phyloP scores from a whole-genome alignment of 2,888 invertebrate genomes.

The Eudasyphora cyanicolor region DNA sequence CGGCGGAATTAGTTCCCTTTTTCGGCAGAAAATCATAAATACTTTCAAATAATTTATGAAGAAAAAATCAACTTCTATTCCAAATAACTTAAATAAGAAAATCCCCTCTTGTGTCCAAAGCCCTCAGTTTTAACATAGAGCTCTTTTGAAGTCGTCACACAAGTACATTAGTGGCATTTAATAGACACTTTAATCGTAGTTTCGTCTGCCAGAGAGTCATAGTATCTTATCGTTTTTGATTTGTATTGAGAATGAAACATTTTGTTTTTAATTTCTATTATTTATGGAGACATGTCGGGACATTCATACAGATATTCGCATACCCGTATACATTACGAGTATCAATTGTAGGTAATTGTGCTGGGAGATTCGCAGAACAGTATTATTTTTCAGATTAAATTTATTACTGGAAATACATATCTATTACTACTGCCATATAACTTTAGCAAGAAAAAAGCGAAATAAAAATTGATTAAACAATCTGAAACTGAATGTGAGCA shows the following conservation, averaged over 20 bases:
- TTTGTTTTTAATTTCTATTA: neutral
- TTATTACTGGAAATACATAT: neutral
- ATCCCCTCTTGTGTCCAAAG: too few species aligned
- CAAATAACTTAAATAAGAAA: too few species aligned
- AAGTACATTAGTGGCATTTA: neutral
- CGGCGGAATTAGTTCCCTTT: too few species aligned
- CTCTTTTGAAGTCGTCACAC: neutral
- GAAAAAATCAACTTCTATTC: too few species aligned
- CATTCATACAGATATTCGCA: neutral
- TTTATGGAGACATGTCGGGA: neutral
- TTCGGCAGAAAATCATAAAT: too few species aligned
- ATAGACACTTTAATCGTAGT: neutral
- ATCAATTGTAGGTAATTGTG: neutral
- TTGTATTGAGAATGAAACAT: neutral
- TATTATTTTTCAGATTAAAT: neutral
- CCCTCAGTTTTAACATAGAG: too few species aligned
- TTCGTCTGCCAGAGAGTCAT: neutral
- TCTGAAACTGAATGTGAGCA: too few species aligned
- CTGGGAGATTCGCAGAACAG: neutral
- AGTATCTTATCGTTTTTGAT: neutral
- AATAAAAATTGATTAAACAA: conserved; percentile 1
- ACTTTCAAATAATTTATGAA: too few species aligned
- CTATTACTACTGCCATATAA: neutral
- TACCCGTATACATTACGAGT: neutral
- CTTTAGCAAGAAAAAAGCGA: neutral